phyloP scores from a whole-genome alignment of 2,888 invertebrate species.

The Norana najaformis region DNA sequence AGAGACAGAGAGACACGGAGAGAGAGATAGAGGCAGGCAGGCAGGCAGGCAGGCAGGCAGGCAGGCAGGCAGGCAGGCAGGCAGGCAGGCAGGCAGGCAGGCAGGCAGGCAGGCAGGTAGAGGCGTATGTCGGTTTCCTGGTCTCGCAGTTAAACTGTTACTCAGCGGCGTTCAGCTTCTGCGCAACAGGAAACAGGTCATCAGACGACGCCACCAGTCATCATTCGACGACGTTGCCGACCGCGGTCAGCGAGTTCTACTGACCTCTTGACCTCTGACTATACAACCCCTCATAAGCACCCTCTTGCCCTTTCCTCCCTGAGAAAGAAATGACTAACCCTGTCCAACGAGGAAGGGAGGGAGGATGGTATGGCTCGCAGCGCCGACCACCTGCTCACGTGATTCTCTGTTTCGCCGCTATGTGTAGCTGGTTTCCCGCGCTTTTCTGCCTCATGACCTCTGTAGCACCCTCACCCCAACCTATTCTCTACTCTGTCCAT shows the following conservation, averaged over 20 bases:
- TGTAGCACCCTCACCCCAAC: not conserved
- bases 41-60: not conserved
- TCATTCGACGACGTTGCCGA: not conserved
- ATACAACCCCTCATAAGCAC: not conserved
- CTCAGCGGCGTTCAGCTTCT: not conserved
- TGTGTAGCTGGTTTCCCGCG: not conserved
- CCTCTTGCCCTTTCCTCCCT: not conserved
- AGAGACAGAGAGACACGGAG: too few species aligned
- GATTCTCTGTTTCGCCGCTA: not conserved
- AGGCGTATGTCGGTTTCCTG: not conserved
- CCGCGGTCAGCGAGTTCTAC: not conserved
- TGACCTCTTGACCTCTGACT: not conserved
- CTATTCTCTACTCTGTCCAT: not conserved
- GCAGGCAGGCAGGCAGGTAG: not conserved
- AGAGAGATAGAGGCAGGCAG: too few species aligned
- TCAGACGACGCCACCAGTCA: not conserved
- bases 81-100: not conserved
- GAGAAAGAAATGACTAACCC: slow-evolving; percentile 6
- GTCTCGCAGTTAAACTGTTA: not conserved
- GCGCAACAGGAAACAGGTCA: not conserved
- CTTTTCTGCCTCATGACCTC: not conserved
- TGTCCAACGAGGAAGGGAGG: not conserved
- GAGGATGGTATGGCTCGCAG: not conserved
- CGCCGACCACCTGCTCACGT: not conserved
- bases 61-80: not conserved